Evolutionary conservation across 2,113 vertebrate species (phyloP).

Genomic region (Semicossyphus pulcher): DNA sequence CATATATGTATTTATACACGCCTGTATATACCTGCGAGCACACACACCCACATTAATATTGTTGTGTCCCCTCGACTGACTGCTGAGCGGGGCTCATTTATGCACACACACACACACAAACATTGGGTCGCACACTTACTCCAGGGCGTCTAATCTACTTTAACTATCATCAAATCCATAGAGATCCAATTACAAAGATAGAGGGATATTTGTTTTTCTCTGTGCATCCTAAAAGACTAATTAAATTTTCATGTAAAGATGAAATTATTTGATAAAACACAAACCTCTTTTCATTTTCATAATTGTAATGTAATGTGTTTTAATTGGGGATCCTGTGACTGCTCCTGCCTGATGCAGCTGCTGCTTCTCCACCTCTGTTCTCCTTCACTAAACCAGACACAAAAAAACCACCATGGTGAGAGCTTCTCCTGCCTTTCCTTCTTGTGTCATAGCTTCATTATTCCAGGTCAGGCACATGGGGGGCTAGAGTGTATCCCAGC

Average conservation of each 20-base stretch:
- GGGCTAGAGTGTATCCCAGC: constrained; percentile 25
- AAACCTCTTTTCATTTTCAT: constrained; percentile 80
- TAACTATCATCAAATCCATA: constrained; percentile 80
- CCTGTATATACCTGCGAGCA: constrained; percentile 42
- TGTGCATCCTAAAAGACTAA: constrained; percentile 81
- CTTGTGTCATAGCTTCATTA: constrained; percentile 11
- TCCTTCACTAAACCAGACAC: constrained; percentile 15
- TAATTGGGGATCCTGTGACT: constrained; percentile 63
- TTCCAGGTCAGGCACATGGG: constrained; percentile 24
- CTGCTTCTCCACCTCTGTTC: constrained; percentile 25
- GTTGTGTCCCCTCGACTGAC: constrained; percentile 64
- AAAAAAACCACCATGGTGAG: not conserved
- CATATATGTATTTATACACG: constrained; percentile 61
- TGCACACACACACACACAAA: constrained; percentile 41
- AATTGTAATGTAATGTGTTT: constrained; percentile 73
- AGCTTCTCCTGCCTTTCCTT: not conserved
- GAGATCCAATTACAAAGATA: constrained; percentile 84
- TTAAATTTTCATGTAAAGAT: constrained; percentile 83
- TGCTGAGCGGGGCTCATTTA: constrained; percentile 66
- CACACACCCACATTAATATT: constrained; percentile 59
- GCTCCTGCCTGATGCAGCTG: constrained; percentile 35
- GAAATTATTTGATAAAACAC: constrained; percentile 81
- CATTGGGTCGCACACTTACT: constrained; percentile 39
- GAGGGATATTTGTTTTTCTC: constrained; percentile 81
- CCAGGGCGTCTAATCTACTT: constrained; percentile 79